Percentiles rank a stretch among this genome's conserved stretches.
These are phyloP conservation scores for Palythoa grandis DNA, from an alignment of 92 coral and sea anemone species.

Conservation along the genomic window DNA sequence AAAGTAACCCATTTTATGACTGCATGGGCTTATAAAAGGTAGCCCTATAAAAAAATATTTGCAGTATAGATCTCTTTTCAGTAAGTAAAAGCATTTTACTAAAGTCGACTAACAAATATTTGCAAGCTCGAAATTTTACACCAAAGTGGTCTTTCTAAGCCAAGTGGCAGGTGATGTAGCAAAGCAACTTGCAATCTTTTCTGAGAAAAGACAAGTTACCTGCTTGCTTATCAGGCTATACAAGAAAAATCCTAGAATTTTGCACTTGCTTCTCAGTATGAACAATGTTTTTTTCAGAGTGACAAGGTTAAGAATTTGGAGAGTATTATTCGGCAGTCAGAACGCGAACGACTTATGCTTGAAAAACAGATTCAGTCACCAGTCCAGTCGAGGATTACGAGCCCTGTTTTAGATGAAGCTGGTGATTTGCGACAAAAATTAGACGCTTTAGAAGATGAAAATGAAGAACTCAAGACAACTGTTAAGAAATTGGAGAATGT, in stretches of 20 bases:
- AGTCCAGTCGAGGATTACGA: slow-evolving; percentile 59
- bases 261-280: neutral
- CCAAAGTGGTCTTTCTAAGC: no score
- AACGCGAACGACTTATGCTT: slow-evolving; percentile 83
- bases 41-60: no score
- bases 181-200: no score
- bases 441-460: slow-evolving; percentile 53
- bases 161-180: no score
- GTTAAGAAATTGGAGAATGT: slow-evolving; percentile 57
- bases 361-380: slow-evolving; percentile 81
- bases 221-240: no score
- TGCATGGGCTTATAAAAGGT: no score
- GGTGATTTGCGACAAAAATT: slow-evolving; percentile 47
- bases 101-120: no score
- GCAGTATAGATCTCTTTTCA: no score
- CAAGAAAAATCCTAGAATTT: neutral
- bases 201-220: no score
- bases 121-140: no score
- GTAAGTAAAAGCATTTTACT: no score
- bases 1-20: no score
- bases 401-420: slow-evolving; percentile 59
- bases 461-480: slow-evolving; percentile 61
- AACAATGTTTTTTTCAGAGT: slow-evolving; percentile 56
- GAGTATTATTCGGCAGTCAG: slow-evolving; percentile 77
- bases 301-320: slow-evolving; percentile 86